A percentile compares a stretch with the other conserved stretches of the same genome.
phyloP scores from a whole-genome alignment of 2,888 invertebrate species.

The Calephelis perditalis region DNA sequence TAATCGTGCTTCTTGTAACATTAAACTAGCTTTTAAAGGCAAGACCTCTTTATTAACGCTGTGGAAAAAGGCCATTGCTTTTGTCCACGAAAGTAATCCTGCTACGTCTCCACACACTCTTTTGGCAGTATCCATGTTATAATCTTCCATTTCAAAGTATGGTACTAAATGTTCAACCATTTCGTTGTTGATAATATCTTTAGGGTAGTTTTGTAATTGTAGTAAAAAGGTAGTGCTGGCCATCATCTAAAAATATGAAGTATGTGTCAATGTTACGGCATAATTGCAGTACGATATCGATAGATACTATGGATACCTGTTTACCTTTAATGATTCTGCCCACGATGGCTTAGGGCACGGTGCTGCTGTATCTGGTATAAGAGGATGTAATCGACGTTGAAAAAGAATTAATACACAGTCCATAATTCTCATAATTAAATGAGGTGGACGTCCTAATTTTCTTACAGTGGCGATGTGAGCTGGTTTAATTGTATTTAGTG shows the following conservation, averaged over 20 bases:
- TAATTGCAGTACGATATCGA: too few relatives aligned
- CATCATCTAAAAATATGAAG: slow-evolving; percentile 85
- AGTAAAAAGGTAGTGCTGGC: slow-evolving; percentile 94
- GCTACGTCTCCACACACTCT: slow-evolving; percentile 98
- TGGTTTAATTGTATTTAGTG: slow-evolving; percentile 96
- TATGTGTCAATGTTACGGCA: background rate
- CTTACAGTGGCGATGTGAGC: slow-evolving; percentile 97
- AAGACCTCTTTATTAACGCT: slow-evolving; percentile 97
- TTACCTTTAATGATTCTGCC: slow-evolving; percentile 94
- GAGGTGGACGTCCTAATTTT: slow-evolving; percentile 96
- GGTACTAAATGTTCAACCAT: slow-evolving; percentile 95
- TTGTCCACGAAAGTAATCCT: slow-evolving; percentile 96
- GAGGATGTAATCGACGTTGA: slow-evolving; percentile 90
- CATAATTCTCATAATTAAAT: slow-evolving; percentile 98
- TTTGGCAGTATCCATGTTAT: slow-evolving; percentile 97
- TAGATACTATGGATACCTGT: too few relatives aligned
- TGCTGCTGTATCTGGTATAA: slow-evolving; percentile 87
- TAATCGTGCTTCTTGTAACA: slow-evolving; percentile 92
- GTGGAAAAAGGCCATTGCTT: slow-evolving; percentile 96
- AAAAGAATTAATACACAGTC: slow-evolving; percentile 96
- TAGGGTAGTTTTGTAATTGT: slow-evolving; percentile 95
- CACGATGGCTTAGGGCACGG: slow-evolving; percentile 96
- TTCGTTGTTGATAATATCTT: slow-evolving; percentile 97
- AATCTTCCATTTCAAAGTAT: slow-evolving; percentile 97
- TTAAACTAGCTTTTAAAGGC: slow-evolving; percentile 94